Conservation (phyloP, 2,797 vertebrate genomes). For the Myiotriccus ornatus region DNA sequence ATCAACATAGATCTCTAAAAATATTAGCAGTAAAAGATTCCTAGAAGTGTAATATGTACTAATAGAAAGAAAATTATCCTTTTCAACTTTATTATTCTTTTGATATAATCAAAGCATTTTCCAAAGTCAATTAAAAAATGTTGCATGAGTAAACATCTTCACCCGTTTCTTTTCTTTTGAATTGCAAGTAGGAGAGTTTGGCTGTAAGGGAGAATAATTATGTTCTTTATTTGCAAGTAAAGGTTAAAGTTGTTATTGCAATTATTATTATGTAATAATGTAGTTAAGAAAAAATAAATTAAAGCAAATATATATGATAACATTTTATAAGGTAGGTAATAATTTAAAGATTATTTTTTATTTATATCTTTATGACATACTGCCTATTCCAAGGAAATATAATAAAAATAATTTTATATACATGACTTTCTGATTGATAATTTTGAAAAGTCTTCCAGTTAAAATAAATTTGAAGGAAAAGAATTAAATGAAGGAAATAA, state of each 20-base stretch:
- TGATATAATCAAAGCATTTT: neutral
- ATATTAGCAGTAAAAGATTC: neutral
- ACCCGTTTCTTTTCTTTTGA: neutral
- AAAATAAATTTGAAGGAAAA: neutral
- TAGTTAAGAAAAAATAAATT: neutral
- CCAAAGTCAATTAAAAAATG: neutral
- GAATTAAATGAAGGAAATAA: neutral
- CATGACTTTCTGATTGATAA: neutral
- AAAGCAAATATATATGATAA: neutral
- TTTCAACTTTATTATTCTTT: neutral
- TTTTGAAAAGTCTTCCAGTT: neutral
- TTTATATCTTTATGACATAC: neutral
- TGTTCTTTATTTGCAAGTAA: neutral
- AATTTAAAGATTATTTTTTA: neutral
- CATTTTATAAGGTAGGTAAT: neutral
- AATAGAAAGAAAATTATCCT: neutral
- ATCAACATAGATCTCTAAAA: neutral
- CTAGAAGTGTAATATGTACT: neutral
- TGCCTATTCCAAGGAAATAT: neutral
- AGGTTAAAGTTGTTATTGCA: neutral
- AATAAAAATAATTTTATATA: neutral
- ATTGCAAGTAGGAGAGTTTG: neutral
- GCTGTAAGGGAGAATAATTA: neutral
- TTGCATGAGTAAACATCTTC: neutral
- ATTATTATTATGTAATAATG: neutral